Conservation (phyloP, 2,113 vertebrate species). For the Lucifuga dentata region DNA sequence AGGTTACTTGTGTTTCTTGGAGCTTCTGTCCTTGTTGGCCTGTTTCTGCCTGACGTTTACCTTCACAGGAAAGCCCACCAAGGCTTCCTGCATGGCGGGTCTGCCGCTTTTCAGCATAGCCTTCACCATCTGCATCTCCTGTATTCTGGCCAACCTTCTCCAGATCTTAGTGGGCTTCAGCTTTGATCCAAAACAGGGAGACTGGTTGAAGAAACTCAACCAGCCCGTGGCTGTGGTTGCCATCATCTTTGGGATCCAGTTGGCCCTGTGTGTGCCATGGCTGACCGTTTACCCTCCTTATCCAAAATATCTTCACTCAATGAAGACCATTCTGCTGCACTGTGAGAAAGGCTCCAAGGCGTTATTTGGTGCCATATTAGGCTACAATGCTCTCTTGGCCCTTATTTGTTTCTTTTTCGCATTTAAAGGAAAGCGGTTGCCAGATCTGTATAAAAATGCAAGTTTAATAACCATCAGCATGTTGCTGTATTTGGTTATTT, state of each 20-base stretch:
- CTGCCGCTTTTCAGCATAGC: slow-evolving; percentile 63
- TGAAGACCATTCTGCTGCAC: neutral
- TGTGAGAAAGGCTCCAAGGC: slow-evolving; percentile 5
- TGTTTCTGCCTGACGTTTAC: slow-evolving; percentile 56
- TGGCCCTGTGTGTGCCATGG: slow-evolving; percentile 61
- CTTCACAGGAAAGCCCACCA: slow-evolving; percentile 44
- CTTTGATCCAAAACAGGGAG: slow-evolving; percentile 25
- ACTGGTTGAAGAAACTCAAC: slow-evolving; percentile 59
- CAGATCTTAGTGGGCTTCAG: slow-evolving; percentile 73
- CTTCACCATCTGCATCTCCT: slow-evolving; percentile 71
- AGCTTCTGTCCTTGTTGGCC: slow-evolving; percentile 63
- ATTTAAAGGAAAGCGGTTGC: slow-evolving; percentile 63
- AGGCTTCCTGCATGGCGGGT: slow-evolving; percentile 13
- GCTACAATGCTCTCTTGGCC: slow-evolving; percentile 56
- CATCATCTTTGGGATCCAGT: slow-evolving; percentile 50
- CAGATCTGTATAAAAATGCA: slow-evolving; percentile 77
- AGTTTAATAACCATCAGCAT: slow-evolving; percentile 64
- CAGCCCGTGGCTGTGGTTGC: slow-evolving; percentile 41
- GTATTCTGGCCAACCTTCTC: slow-evolving; percentile 73
- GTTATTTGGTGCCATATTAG: slow-evolving; percentile 45
- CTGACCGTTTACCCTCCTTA: slow-evolving; percentile 6
- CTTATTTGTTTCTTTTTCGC: slow-evolving; percentile 67
- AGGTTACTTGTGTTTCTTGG: slow-evolving; percentile 66
- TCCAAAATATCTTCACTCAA: fast-evolving
- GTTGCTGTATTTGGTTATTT: slow-evolving; percentile 71